Conservation (phyloP, 2,888 invertebrate genomes). For the Callimorpha dominula region DNA sequence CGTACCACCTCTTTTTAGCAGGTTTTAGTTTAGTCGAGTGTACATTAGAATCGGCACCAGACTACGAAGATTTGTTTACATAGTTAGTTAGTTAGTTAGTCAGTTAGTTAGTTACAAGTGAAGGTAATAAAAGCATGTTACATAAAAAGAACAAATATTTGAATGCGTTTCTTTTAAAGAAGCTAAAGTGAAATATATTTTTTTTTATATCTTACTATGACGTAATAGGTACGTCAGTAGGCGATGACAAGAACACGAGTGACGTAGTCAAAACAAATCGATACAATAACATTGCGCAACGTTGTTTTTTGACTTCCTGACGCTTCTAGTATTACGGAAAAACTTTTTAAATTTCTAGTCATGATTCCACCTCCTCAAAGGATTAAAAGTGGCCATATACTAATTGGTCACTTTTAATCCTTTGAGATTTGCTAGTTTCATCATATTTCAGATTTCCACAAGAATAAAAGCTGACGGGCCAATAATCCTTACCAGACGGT, state of each 20-base stretch:
- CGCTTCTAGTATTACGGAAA: not conserved
- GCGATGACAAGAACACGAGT: not conserved
- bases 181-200: too few relatives aligned
- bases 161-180: too few relatives aligned
- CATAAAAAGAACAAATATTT: too few relatives aligned
- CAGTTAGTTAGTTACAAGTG: too few relatives aligned
- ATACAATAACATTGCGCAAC: constrained; percentile 5
- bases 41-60: too few relatives aligned
- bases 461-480: not conserved
- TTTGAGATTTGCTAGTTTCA: not conserved
- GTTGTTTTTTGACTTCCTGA: not conserved
- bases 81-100: too few relatives aligned
- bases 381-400: too few relatives aligned
- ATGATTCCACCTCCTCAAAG: not conserved
- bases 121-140: too few relatives aligned
- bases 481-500: not conserved
- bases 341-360: not conserved
- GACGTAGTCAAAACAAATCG: not conserved
- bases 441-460: not conserved
- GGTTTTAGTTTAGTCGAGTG: too few relatives aligned
- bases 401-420: too few relatives aligned
- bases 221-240: not conserved
- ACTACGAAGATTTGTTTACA: too few relatives aligned
- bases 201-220: not conserved
- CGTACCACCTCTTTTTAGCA: too few relatives aligned